These are phyloP conservation scores for Hycleus phaleratus DNA, from an alignment of 1,140 invertebrate species.

Conservation along the genomic window DNA sequence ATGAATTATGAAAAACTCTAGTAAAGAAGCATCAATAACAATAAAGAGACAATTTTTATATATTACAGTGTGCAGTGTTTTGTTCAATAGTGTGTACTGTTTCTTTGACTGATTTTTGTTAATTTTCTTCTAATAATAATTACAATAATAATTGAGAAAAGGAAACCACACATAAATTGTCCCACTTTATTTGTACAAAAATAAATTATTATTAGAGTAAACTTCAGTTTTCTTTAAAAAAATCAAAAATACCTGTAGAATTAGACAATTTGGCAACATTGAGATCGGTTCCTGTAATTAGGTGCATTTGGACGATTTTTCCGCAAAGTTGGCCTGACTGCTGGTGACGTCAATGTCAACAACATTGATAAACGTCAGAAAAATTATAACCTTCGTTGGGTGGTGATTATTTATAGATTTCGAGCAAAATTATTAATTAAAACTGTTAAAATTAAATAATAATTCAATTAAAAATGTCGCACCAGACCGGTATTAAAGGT, in stretches of 20 bases:
- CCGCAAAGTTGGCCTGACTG: too few species aligned
- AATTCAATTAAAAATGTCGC: slow-evolving; percentile 51
- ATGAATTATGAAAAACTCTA: slow-evolving; percentile 39
- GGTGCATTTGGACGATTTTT: too few species aligned
- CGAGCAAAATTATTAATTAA: too few species aligned
- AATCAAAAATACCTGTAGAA: too few species aligned
- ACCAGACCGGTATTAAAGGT: slow-evolving; percentile 73
- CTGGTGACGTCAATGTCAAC: too few species aligned
- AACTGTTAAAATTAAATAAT: too few species aligned
- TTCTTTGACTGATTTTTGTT: slow-evolving; percentile 39
- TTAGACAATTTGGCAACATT: too few species aligned
- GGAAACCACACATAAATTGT: slow-evolving; percentile 5
- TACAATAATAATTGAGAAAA: slow-evolving; percentile 12
- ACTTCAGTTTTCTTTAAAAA: too few species aligned
- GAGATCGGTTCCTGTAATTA: too few species aligned
- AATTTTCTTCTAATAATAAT: slow-evolving; percentile 30
- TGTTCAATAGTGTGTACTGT: slow-evolving; percentile 36
- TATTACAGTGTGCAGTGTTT: slow-evolving; percentile 39
- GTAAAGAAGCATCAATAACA: slow-evolving; percentile 8
- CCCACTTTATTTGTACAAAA: slow-evolving; percentile 24
- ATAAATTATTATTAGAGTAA: slow-evolving; percentile 22
- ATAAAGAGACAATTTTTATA: slow-evolving; percentile 36
- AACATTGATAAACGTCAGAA: too few species aligned
- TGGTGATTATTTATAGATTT: too few species aligned
- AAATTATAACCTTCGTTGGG: too few species aligned